Percentiles rank a stretch among this genome's conserved stretches.
Conservation (phyloP, 1,140 invertebrate genomes). For the Pachypeltis micranthus region DNA sequence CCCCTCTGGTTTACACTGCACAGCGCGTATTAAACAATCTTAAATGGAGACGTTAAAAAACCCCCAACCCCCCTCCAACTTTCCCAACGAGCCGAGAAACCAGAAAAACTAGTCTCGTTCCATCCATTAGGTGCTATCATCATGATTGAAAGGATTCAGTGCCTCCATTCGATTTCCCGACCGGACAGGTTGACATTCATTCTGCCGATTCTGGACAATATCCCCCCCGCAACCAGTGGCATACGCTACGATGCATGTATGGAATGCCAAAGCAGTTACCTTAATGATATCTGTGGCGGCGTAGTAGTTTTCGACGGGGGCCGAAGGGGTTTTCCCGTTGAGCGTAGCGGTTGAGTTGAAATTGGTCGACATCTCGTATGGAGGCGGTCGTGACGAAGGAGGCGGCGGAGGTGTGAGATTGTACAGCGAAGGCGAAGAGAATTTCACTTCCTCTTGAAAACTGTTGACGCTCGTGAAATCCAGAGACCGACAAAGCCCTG, state of each 20-base stretch:
- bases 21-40: no score
- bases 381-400: constrained; percentile 32
- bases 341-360: constrained; percentile 26
- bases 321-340: constrained; percentile 26
- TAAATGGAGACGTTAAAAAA: no score
- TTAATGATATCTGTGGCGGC: constrained; percentile 59
- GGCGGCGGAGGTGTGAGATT: constrained; percentile 35
- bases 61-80: no score
- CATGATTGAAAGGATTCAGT: no score
- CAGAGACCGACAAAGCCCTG: constrained; percentile 26
- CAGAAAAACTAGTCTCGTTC: no score
- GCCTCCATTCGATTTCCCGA: no score
- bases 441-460: constrained; percentile 40
- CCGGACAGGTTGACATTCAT: no score
- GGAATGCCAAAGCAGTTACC: constrained; percentile 35
- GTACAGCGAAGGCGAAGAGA: constrained; percentile 38
- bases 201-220: no score
- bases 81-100: no score
- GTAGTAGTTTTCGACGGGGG: constrained; percentile 50
- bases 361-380: constrained; percentile 32
- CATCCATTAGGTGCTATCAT: no score
- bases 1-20: no score
- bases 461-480: constrained; percentile 41
- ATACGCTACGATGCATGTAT: neutral
- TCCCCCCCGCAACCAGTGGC: neutral